Evolutionary conservation across 2,797 vertebrate species (phyloP).

Genomic region (Squalus acanthias): DNA sequence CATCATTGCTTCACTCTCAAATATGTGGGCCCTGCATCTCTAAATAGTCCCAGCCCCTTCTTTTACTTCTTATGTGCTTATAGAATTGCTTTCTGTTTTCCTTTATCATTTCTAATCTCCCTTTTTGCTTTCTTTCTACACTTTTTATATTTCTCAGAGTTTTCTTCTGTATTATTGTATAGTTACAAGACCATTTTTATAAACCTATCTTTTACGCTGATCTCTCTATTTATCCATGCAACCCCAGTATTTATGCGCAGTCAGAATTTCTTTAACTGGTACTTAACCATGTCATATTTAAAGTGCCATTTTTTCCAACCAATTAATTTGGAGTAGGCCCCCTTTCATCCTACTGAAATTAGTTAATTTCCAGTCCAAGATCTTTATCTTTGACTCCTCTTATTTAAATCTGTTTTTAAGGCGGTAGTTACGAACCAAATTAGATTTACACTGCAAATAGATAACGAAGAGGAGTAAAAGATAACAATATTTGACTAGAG

Average conservation of each 20-base stretch:
- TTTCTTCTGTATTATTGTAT: not conserved
- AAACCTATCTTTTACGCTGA: too few species aligned
- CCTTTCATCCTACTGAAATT: too few species aligned
- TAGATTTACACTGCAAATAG: not conserved
- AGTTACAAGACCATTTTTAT: too few species aligned
- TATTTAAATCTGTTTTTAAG: not conserved
- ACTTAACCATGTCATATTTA: too few species aligned
- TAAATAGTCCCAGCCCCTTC: not conserved
- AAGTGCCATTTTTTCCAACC: not conserved
- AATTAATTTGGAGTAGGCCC: not conserved
- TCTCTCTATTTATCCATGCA: too few species aligned
- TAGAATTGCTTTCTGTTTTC: not conserved
- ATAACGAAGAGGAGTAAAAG: not conserved
- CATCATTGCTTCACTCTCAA: not conserved
- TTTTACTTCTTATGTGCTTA: too few species aligned
- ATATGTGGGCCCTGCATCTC: not conserved
- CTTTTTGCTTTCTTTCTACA: not conserved
- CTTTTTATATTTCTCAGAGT: not conserved
- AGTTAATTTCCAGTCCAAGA: too few species aligned
- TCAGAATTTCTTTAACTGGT: too few species aligned
- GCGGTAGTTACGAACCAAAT: not conserved
- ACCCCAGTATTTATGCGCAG: too few species aligned
- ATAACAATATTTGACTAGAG: not conserved
- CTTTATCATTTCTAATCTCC: not conserved
- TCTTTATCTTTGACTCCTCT: not conserved